These are phyloP conservation scores for Drosophila vallismaia DNA, from an alignment of 2,888 invertebrate genomes.

Conservation along the genomic window DNA sequence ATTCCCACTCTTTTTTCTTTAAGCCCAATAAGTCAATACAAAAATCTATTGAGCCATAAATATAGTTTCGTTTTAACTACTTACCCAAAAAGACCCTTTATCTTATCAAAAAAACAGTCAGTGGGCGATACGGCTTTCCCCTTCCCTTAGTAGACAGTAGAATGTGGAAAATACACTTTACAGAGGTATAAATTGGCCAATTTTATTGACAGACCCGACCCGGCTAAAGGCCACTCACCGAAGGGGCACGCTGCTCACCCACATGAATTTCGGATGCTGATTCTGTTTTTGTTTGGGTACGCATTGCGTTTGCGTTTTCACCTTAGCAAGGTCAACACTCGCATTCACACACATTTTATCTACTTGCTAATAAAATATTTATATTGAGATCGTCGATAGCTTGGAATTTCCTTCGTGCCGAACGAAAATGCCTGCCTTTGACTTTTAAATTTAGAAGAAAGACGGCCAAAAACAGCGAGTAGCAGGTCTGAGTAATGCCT, in stretches of 20 bases:
- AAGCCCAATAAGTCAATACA: too few relatives aligned
- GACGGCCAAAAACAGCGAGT: conserved; percentile 50
- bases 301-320: conserved; percentile 54
- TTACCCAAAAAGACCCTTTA: conserved; percentile 5
- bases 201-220: conserved; percentile 42
- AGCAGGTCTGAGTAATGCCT: conserved; percentile 35
- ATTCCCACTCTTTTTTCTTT: too few relatives aligned
- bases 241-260: conserved; percentile 34
- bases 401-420: conserved; percentile 61
- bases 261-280: conserved; percentile 23
- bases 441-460: conserved; percentile 70
- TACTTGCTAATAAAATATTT: conserved; percentile 70
- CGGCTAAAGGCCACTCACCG: conserved; percentile 25
- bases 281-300: conserved; percentile 14
- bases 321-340: conserved; percentile 70
- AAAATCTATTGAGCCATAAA: neutral
- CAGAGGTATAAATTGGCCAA: conserved; percentile 50
- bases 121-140: neutral
- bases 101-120: conserved; percentile 24
- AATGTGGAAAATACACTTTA: conserved; percentile 37
- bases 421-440: conserved; percentile 60
- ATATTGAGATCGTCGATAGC: conserved; percentile 49
- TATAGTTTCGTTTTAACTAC: conserved; percentile 14
- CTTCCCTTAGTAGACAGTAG: neutral
- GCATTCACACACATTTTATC: conserved; percentile 59